These are phyloP conservation scores for Luscinia luscinia DNA, from an alignment of 2,797 vertebrate species.

Conservation along the genomic window DNA sequence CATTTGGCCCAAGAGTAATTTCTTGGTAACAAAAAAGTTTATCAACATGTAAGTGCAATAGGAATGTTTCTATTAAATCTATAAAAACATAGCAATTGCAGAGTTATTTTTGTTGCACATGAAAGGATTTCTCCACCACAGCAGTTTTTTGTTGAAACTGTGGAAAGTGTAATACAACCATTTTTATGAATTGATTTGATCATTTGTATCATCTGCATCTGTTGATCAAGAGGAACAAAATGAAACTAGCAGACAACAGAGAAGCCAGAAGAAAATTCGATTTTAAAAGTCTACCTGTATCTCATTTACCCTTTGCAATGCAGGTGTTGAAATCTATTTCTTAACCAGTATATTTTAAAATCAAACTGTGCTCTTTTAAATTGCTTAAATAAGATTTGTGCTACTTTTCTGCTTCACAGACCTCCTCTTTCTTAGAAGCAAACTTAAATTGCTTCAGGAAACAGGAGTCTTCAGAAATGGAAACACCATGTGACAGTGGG, in stretches of 20 bases:
- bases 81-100: neutral
- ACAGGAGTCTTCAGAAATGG: slow-evolving; percentile 8
- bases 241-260: neutral
- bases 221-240: neutral
- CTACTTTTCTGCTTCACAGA: slow-evolving; percentile 1
- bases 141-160: neutral
- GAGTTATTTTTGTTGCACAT: neutral
- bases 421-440: neutral
- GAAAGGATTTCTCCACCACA: neutral
- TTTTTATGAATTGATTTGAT: neutral
- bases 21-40: neutral
- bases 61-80: neutral
- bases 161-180: neutral
- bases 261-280: neutral
- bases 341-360: neutral
- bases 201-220: neutral
- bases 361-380: neutral
- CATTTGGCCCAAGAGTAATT: neutral
- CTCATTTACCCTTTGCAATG: neutral
- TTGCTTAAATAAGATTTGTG: neutral
- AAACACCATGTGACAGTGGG: neutral
- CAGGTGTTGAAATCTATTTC: neutral
- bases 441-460: slow-evolving; percentile 39
- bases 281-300: slow-evolving; percentile 4
- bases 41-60: neutral